Evolutionary conservation across 2,113 vertebrate genomes (phyloP).

Genomic region (Zapornia atra): DNA sequence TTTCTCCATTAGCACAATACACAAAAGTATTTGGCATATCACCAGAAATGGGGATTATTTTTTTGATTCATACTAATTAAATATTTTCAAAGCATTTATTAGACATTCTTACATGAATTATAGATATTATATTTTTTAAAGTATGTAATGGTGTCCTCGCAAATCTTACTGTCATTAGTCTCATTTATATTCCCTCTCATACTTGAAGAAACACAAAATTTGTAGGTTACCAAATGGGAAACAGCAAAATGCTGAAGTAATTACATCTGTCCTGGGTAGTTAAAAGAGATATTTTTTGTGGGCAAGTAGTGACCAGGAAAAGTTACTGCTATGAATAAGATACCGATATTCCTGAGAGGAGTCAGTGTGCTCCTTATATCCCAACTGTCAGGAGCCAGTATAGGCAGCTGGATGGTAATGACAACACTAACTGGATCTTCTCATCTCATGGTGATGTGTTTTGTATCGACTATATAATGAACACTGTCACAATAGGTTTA

Average conservation of each 20-base stretch:
- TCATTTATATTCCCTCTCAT: not conserved
- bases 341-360: not conserved
- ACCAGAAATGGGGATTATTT: not conserved
- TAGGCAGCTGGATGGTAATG: not conserved
- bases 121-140: no score
- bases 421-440: not conserved
- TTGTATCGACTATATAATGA: not conserved
- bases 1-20: not conserved
- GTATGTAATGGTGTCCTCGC: not conserved
- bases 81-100: not conserved
- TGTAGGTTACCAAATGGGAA: not conserved
- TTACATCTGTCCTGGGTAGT: not conserved
- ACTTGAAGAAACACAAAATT: not conserved
- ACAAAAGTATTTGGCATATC: not conserved
- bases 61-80: not conserved
- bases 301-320: rapidly evolving
- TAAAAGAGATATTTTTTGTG: not conserved
- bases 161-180: not conserved
- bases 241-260: not conserved
- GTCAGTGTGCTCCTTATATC: not conserved
- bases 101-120: not conserved
- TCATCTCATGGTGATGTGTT: not conserved
- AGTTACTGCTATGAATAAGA: not conserved
- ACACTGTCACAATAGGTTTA: not conserved
- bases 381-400: not conserved